Evolutionary conservation across 2,888 invertebrate genomes (phyloP).

Genomic region (Eretmocerus hayati): DNA sequence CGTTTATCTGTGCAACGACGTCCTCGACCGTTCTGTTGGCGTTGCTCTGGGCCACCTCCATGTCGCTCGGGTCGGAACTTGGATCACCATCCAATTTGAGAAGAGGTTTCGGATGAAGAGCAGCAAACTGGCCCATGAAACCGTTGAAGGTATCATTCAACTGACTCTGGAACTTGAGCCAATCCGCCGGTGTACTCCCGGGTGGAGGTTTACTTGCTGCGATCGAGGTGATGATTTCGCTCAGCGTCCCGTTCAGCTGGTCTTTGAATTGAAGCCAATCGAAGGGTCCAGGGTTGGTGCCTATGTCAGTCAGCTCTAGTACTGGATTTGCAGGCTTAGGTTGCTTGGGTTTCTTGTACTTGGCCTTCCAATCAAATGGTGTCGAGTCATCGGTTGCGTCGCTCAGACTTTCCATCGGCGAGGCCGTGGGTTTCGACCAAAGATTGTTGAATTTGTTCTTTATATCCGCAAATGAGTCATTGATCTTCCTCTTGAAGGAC

Average conservation of each 20-base stretch:
- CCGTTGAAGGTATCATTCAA: conserved; percentile 14
- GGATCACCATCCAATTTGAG: neutral
- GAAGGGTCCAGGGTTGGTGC: neutral
- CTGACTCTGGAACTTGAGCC: conserved; percentile 11
- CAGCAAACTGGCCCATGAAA: conserved; percentile 3
- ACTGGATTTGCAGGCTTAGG: neutral
- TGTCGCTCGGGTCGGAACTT: neutral
- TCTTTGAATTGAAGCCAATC: conserved; percentile 29
- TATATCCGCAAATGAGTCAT: conserved; percentile 27
- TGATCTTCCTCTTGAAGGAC: conserved; percentile 27
- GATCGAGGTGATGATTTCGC: conserved; percentile 22
- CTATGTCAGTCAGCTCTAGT: neutral
- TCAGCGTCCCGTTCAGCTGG: conserved; percentile 22
- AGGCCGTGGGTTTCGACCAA: conserved; percentile 11
- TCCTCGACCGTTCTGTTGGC: conserved; percentile 2
- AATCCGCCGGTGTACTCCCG: conserved; percentile 12
- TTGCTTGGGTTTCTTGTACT: neutral
- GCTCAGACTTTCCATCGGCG: neutral
- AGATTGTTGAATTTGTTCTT: conserved; percentile 24
- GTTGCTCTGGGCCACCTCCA: neutral
- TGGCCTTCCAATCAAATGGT: neutral
- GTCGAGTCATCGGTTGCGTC: neutral
- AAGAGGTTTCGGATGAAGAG: neutral
- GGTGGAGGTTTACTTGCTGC: conserved; percentile 16
- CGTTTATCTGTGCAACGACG: conserved; percentile 10